A percentile compares a stretch with the other conserved stretches of the same genome.
Evolutionary conservation across 2,797 vertebrate genomes (phyloP).

Genomic region (Macropus fuliginosus): DNA sequence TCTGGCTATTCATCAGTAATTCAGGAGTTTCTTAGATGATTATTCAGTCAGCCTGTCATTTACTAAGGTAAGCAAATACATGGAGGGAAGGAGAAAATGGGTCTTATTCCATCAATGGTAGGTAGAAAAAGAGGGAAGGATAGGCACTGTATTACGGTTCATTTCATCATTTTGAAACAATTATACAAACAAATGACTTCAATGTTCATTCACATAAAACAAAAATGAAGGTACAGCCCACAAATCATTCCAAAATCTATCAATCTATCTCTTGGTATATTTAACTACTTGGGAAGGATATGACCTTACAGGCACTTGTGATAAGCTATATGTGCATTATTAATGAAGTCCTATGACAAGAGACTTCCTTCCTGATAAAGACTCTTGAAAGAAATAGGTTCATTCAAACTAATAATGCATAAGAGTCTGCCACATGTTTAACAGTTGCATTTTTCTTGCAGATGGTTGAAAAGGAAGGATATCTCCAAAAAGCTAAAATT

Average conservation of each 20-base stretch:
- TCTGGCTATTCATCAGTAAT: background rate
- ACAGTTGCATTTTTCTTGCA: conserved; percentile 80
- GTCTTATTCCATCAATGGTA: background rate
- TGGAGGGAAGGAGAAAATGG: background rate
- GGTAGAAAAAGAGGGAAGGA: conserved; percentile 47
- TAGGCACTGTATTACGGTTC: conserved; percentile 41
- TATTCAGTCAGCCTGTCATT: background rate
- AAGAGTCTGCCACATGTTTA: conserved; percentile 64
- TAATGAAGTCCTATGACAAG: conserved; percentile 18
- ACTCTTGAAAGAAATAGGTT: conserved; percentile 56
- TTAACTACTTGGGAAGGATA: conserved; percentile 62
- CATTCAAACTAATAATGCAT: conserved; percentile 57
- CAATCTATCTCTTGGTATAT: conserved; percentile 59
- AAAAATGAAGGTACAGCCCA: conserved; percentile 45
- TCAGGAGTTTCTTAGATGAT: background rate
- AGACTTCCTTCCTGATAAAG: conserved; percentile 50
- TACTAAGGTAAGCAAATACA: background rate
- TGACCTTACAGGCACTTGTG: conserved; percentile 29
- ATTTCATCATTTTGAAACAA: conserved; percentile 37
- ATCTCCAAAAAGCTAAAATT: conserved; percentile 95
- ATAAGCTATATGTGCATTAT: conserved; percentile 59
- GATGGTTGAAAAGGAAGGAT: conserved; percentile 91
- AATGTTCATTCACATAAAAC: conserved; percentile 31
- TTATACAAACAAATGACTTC: conserved; percentile 57
- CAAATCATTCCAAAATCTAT: conserved; percentile 41